These are phyloP conservation scores for Cephalopholis sonnerati DNA, from an alignment of 2,113 vertebrate species.

Conservation along the genomic window DNA sequence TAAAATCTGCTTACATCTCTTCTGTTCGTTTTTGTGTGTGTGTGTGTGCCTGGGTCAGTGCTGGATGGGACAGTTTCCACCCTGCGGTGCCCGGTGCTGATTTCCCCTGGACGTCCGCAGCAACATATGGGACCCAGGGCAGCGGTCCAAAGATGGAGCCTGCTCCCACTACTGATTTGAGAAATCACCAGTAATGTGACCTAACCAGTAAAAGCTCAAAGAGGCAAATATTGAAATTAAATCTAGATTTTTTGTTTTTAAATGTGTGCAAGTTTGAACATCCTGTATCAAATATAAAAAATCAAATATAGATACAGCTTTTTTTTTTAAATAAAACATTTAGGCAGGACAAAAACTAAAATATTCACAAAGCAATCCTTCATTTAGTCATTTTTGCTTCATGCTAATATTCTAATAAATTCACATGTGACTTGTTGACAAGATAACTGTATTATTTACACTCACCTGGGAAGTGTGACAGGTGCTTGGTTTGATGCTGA, in stretches of 20 bases:
- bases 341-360: background rate
- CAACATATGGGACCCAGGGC: slow-evolving; percentile 82
- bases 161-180: slow-evolving; percentile 47
- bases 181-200: slow-evolving; percentile 49
- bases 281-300: background rate
- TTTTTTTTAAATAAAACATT: background rate
- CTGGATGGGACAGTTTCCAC: slow-evolving; percentile 51
- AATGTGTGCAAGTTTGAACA: background rate
- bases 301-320: background rate
- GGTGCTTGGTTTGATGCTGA: background rate
- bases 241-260: background rate
- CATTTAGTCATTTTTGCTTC: background rate
- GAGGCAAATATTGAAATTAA: background rate
- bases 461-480: slow-evolving; percentile 10
- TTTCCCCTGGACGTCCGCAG: slow-evolving; percentile 72
- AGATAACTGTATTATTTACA: slow-evolving; percentile 15
- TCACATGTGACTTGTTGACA: slow-evolving; percentile 1
- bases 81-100: slow-evolving; percentile 63
- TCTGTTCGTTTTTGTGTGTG: background rate
- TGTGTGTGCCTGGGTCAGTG: slow-evolving; percentile 37
- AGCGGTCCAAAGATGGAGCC: slow-evolving; percentile 71
- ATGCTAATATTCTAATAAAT: background rate
- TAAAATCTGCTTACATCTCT: slow-evolving; percentile 1
- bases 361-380: background rate
- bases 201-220: background rate